phyloP scores from a whole-genome alignment of 1,140 invertebrate genomes.

The Mizuhopecten yessoensis region DNA sequence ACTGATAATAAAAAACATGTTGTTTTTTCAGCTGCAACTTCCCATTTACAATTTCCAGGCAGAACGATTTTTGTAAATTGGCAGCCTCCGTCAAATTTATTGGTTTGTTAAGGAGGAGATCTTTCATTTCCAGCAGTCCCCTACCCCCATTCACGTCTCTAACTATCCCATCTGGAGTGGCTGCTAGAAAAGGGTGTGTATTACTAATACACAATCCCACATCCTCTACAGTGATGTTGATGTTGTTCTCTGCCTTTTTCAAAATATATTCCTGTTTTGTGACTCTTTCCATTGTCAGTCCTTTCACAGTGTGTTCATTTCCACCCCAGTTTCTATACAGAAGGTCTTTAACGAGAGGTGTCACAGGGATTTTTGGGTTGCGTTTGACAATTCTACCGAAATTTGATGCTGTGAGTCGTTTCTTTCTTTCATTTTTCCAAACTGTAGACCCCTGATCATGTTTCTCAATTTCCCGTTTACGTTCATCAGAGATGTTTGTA shows the following conservation, averaged over 20 bases:
- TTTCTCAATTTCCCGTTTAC: not conserved
- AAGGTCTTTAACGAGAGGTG: not conserved
- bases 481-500: not conserved
- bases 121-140: slow-evolving; percentile 40
- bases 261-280: slow-evolving; percentile 48
- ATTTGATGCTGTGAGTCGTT: slow-evolving; percentile 53
- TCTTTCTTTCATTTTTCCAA: slow-evolving; percentile 47
- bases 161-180: slow-evolving; percentile 43
- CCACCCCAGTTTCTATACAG: no score
- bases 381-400: no score
- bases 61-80: slow-evolving; percentile 17
- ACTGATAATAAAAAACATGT: slow-evolving; percentile 44
- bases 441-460: not conserved
- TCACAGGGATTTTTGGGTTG: slow-evolving; percentile 45
- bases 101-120: slow-evolving; percentile 25
- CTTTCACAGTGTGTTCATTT: slow-evolving; percentile 33
- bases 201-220: not conserved
- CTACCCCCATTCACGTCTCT: not conserved
- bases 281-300: not conserved
- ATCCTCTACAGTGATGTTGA: not conserved
- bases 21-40: slow-evolving; percentile 40
- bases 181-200: not conserved
- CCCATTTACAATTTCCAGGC: not conserved
- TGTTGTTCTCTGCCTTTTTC: slow-evolving; percentile 40
- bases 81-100: slow-evolving; percentile 41